Conservation (phyloP, 1,140 invertebrate genomes). For the Drosophila rhopaloa region DNA sequence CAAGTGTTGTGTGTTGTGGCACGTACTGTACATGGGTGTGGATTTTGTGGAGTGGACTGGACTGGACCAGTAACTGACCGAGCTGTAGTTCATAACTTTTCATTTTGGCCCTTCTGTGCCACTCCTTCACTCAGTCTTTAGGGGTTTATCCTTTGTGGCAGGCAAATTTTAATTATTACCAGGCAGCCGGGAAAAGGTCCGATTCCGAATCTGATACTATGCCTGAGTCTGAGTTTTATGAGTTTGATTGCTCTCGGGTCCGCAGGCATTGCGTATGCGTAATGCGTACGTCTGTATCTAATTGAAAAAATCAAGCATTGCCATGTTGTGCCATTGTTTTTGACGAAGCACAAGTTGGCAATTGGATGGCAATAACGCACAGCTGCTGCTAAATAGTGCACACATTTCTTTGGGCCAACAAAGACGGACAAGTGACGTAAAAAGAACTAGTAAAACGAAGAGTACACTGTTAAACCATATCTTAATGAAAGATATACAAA, state of each 20-base stretch:
- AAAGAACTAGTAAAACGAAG: conserved; percentile 16
- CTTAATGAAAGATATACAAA: neutral
- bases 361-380: conserved; percentile 41
- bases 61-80: conserved; percentile 27
- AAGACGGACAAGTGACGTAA: neutral
- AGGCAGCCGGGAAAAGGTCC: conserved; percentile 32
- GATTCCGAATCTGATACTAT: conserved; percentile 7
- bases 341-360: conserved; percentile 32
- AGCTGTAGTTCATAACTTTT: conserved; percentile 69
- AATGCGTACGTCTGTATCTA: conserved; percentile 65
- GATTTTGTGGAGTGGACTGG: conserved; percentile 24
- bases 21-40: conserved; percentile 62
- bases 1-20: conserved; percentile 52
- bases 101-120: conserved; percentile 12
- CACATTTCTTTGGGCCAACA: neutral
- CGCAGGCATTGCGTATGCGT: conserved; percentile 66
- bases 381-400: conserved; percentile 47
- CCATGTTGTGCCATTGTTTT: conserved; percentile 51
- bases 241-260: conserved; percentile 43
- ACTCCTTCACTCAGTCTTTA: conserved; percentile 15
- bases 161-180: conserved; percentile 76
- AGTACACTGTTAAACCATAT: neutral
- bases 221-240: conserved; percentile 64
- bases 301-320: conserved; percentile 74
- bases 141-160: conserved; percentile 46